Conservation (phyloP, 2,888 invertebrate species). For the Scaptomyza tumidula region DNA sequence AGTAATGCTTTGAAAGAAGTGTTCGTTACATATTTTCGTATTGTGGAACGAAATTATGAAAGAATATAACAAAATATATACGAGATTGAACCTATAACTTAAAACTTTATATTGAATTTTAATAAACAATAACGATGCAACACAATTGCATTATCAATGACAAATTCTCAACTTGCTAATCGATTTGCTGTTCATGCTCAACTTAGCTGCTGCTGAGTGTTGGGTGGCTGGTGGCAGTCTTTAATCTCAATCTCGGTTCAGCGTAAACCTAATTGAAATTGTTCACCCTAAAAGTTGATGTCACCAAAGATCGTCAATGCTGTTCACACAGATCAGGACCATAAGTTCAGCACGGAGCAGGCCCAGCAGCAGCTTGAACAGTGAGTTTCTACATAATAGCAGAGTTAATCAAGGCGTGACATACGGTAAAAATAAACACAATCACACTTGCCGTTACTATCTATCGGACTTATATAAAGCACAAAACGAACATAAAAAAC, state of each 20-base stretch:
- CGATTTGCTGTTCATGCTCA: conserved; percentile 52
- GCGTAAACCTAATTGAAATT: conserved; percentile 82
- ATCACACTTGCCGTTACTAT: conserved; percentile 45
- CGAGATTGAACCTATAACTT: background rate
- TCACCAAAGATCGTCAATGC: conserved; percentile 80
- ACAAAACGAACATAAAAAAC: background rate
- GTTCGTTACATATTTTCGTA: too few species aligned
- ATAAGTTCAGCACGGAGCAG: conserved; percentile 72
- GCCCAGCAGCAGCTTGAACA: conserved; percentile 28
- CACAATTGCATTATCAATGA: conserved; percentile 56
- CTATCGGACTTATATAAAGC: conserved; percentile 34
- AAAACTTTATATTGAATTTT: background rate
- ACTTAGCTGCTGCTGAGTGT: conserved; percentile 36
- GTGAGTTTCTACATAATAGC: conserved; percentile 28
- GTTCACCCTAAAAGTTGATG: conserved; percentile 84
- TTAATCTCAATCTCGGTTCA: conserved; percentile 75
- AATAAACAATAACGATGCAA: background rate
- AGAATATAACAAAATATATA: too few species aligned
- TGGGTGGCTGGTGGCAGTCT: conserved; percentile 24
- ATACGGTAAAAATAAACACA: conserved; percentile 21
- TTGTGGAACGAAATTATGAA: too few species aligned
- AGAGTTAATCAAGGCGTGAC: conserved; percentile 40
- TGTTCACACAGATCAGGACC: conserved; percentile 70
- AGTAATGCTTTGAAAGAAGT: too few species aligned
- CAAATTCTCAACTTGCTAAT: conserved; percentile 38